phyloP scores from a whole-genome alignment of 1,140 invertebrate genomes.

The Drosophila repleta region DNA sequence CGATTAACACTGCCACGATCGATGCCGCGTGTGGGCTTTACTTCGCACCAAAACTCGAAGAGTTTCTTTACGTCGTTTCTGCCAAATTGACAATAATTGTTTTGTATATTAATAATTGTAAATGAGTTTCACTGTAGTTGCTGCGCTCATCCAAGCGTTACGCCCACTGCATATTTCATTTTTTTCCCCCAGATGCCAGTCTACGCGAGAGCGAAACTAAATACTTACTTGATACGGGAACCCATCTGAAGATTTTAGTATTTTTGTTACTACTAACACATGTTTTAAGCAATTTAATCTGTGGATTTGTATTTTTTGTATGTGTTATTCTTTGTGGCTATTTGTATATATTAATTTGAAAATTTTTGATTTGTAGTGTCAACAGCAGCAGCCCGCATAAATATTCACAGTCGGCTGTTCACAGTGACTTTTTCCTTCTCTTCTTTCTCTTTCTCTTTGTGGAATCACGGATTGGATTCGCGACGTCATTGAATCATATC shows the following conservation, averaged over 20 bases:
- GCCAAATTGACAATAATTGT: constrained; percentile 41
- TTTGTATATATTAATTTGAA: constrained; percentile 38
- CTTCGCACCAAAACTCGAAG: constrained; percentile 93
- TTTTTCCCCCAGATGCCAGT: constrained; percentile 42
- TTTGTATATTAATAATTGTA: constrained; percentile 16
- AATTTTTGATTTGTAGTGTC: constrained; percentile 40
- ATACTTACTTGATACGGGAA: constrained; percentile 82
- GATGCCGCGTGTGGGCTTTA: constrained; percentile 86
- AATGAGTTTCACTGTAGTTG: constrained; percentile 26
- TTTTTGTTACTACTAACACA: constrained; percentile 55
- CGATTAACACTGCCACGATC: constrained; percentile 72
- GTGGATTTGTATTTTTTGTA: constrained; percentile 43
- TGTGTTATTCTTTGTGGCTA: constrained; percentile 21
- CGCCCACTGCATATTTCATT: constrained; percentile 62
- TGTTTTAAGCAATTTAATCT: constrained; percentile 50
- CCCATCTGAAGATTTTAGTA: constrained; percentile 60
- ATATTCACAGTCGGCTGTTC: constrained; percentile 47
- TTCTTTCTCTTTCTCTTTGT: constrained; percentile 58
- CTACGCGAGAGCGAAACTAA: constrained; percentile 22
- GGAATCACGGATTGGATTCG: constrained; percentile 47
- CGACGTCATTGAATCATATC: constrained; percentile 67
- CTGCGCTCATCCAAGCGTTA: constrained; percentile 59
- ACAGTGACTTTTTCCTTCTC: constrained; percentile 26
- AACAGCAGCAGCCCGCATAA: constrained; percentile 48
- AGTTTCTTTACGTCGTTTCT: constrained; percentile 92